Percentiles rank a stretch among this genome's conserved stretches.
phyloP scores from a whole-genome alignment of 2,888 invertebrate species.

The Cantharis nigra region DNA sequence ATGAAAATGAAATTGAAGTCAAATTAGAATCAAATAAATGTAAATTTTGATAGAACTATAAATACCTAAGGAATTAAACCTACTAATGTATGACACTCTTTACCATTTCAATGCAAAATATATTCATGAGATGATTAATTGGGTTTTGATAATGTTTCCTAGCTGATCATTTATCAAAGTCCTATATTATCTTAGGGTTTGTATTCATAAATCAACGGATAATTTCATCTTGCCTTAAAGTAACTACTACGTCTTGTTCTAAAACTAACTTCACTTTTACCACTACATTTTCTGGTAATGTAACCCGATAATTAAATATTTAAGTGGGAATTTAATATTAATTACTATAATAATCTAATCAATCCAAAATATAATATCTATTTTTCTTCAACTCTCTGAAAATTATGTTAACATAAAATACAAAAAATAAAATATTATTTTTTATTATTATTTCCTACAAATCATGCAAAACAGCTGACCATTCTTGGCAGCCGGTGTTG shows the following conservation, averaged over 20 bases:
- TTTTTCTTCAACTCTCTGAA: too few relatives aligned
- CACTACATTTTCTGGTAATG: background rate
- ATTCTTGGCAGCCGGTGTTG: background rate
- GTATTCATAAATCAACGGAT: slow-evolving; percentile 33
- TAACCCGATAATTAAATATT: background rate
- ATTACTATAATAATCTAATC: background rate
- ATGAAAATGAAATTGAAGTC: background rate
- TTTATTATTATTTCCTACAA: background rate
- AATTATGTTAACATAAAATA: too few relatives aligned
- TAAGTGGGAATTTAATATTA: background rate
- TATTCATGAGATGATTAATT: slow-evolving; percentile 28
- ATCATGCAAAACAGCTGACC: background rate
- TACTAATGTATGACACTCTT: background rate
- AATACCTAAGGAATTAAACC: background rate
- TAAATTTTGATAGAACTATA: background rate
- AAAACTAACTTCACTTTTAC: slow-evolving; percentile 20
- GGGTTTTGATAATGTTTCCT: slow-evolving; percentile 28
- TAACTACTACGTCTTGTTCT: slow-evolving; percentile 25
- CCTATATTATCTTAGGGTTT: slow-evolving; percentile 27
- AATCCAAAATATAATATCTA: too few relatives aligned
- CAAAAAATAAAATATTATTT: background rate
- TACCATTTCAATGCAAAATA: slow-evolving; percentile 19
- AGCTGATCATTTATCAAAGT: slow-evolving; percentile 30
- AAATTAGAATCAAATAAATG: background rate
- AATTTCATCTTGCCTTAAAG: slow-evolving; percentile 25